phyloP scores from a whole-genome alignment of 92 coral and sea anemone species.

The Siderastrea siderea region DNA sequence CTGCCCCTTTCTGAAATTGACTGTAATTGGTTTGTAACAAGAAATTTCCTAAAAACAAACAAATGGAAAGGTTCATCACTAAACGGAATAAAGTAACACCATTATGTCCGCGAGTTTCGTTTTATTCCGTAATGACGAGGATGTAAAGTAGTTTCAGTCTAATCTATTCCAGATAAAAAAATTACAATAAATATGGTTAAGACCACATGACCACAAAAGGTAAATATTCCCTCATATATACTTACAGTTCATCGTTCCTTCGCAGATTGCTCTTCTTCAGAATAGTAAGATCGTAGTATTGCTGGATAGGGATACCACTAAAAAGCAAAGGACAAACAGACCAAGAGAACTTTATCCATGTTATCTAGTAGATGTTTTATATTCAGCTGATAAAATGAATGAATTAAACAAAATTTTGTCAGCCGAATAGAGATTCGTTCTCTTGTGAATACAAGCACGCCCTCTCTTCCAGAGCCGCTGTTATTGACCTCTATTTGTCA shows the following conservation, averaged over 20 bases:
- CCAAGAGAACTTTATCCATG: too few species aligned
- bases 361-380: too few species aligned
- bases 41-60: neutral
- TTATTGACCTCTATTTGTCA: too few species aligned
- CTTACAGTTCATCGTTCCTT: conserved; percentile 98
- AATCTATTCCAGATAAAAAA: neutral
- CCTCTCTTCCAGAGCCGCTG: too few species aligned
- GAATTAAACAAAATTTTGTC: too few species aligned
- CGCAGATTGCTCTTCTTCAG: conserved; percentile 90
- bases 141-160: neutral
- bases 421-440: too few species aligned
- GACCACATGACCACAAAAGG: too few species aligned
- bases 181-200: too few species aligned
- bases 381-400: too few species aligned
- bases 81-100: neutral
- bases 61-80: neutral
- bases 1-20: neutral
- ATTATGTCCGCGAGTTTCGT: neutral
- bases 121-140: neutral
- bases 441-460: too few species aligned
- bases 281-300: conserved; percentile 85
- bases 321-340: neutral
- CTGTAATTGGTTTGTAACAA: neutral
- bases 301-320: conserved; percentile 89
- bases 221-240: conserved; percentile 7